Evolutionary conservation across 2,113 vertebrate species (phyloP), one percentile per base, ranked within the genome.

Genomic region (Hippocampus guttulatus): DNA sequence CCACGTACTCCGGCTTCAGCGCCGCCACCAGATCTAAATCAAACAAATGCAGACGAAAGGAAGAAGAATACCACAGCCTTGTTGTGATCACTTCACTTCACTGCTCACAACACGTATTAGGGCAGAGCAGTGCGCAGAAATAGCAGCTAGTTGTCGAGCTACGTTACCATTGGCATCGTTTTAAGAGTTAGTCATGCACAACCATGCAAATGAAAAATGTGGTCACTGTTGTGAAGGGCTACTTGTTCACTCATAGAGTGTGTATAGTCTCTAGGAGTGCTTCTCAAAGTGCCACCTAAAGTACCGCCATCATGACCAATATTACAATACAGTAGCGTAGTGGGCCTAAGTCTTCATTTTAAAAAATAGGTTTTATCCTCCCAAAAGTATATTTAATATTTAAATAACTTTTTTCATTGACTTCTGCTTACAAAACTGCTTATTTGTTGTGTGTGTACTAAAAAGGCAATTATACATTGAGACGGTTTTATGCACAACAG

Each of bases 1-100:
- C 90, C 73, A 98, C 95, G 9, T 96, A 97, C 30, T 99, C 97
- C 0, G 96, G 91, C 82, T 96, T 98, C 85, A 99, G 87, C 54
- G 94, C 91, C 38, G 93, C 93, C 47, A 97, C 0, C 14, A 98
- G 68, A 84, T 96, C 97, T 99, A 85, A 74, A 82, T 21, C 75
- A 80, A 75, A 76, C 23, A 77, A 76, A 57, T 54, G 57, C 33
- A 75, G 57, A 57, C 21, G 65, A 21, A 38, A 38, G 5, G 33
- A 38, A 38, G 5, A 38, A 45, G 21, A 62, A 38, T 45, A 33
- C 14, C 14, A 47, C 41, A 65, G 41, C 41, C 64, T 27, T 14
- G 14, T 65, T 65, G 30, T 3, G 9, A 30, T 25, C 14, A 30
- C 45, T 38, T 66, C 64, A 55, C 54, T 21, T 65, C 52, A 62